A percentile compares a stretch with the other conserved stretches of the same genome.
Evolutionary conservation across 2,888 invertebrate species (phyloP).

Genomic region (Pegoplata infirma): DNA sequence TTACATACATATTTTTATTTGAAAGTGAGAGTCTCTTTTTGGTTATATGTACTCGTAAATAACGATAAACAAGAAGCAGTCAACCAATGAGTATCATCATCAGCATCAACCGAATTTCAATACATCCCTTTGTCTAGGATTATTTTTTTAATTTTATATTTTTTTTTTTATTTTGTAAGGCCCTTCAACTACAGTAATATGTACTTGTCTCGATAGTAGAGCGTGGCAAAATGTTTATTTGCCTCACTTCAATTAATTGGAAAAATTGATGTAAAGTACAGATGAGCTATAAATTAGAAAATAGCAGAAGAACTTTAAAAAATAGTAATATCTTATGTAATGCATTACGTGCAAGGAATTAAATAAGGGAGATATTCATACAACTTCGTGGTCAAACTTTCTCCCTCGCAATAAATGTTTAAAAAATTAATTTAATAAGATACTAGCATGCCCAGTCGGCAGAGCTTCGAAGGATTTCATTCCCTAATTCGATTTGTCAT

Average conservation of each 20-base stretch:
- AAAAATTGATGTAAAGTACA: conserved; percentile 2
- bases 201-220: not conserved
- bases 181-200: not conserved
- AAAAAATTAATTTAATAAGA: no score
- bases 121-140: not conserved
- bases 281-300: not conserved
- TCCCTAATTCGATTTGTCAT: no score
- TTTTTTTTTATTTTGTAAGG: not conserved
- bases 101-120: not conserved
- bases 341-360: no score
- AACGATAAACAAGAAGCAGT: conserved; percentile 1
- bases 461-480: no score
- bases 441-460: no score
- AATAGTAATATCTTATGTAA: no score
- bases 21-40: conserved; percentile 11
- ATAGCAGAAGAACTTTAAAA: no score
- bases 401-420: no score
- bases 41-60: no score
- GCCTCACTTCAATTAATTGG: conserved; percentile 55
- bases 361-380: no score
- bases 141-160: not conserved
- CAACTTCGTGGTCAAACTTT: no score
- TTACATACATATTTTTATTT: no score
- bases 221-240: conserved; percentile 4
- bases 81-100: conserved; percentile 1